phyloP scores from a whole-genome alignment of 2,797 vertebrate genomes.

The Fringilla coelebs region DNA sequence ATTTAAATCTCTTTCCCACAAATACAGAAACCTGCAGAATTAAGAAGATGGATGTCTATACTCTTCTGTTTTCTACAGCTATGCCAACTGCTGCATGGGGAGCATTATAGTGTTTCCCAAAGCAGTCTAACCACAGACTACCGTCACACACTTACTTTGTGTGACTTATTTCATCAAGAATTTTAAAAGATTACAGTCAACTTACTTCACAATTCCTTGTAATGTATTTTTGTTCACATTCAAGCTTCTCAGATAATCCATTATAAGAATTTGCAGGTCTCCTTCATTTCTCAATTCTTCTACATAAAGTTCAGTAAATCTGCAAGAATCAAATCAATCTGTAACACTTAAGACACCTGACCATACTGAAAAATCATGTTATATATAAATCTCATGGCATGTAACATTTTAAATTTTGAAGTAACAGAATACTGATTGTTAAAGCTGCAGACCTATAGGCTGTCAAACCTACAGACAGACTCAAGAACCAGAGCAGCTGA shows the following conservation, averaged over 20 bases:
- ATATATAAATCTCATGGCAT: not conserved
- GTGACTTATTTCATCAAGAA: not conserved
- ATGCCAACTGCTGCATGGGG: not conserved
- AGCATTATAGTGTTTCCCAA: not conserved
- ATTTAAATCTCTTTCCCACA: not conserved
- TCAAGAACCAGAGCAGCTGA: not conserved
- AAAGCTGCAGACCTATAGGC: not conserved
- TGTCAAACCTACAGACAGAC: not conserved
- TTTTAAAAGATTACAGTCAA: not conserved
- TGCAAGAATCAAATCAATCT: conserved; percentile 48
- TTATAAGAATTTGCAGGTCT: conserved; percentile 88
- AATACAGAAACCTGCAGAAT: not conserved
- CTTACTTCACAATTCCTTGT: conserved; percentile 91
- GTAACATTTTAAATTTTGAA: not conserved
- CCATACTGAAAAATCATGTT: not conserved
- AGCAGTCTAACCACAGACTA: not conserved
- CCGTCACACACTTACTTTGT: not conserved
- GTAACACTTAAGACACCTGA: not conserved
- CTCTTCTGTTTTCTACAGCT: not conserved
- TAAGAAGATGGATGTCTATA: not conserved
- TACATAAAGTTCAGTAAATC: conserved; percentile 95
- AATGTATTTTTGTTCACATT: conserved; percentile 82
- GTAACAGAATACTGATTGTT: not conserved
- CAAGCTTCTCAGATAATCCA: conserved; percentile 89
- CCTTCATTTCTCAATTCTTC: conserved; percentile 91